Conservation (phyloP, 2,113 vertebrate genomes). For the Myotis yumanensis region DNA sequence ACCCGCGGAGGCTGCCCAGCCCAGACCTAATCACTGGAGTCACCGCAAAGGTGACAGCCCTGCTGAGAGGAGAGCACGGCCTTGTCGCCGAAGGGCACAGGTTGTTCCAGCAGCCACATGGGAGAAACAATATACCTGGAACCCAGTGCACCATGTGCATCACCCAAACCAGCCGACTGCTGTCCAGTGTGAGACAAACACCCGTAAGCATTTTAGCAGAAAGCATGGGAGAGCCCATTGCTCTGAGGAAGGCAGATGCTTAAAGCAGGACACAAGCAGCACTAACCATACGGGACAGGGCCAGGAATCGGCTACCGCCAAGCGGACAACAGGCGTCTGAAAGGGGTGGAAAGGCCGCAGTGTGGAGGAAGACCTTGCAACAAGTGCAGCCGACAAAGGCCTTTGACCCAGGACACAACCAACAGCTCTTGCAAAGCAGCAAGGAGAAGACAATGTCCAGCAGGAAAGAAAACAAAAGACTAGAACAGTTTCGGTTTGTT, state of each 20-base stretch:
- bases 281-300: not conserved
- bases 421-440: not conserved
- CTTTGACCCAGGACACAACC: not conserved
- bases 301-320: not conserved
- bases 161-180: rapidly evolving
- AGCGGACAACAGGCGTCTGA: rapidly evolving
- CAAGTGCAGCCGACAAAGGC: rapidly evolving
- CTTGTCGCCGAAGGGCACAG: rapidly evolving
- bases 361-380: rapidly evolving
- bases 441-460: not conserved
- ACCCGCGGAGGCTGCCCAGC: rapidly evolving
- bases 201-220: rapidly evolving
- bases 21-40: rapidly evolving
- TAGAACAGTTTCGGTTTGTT: too few relatives aligned
- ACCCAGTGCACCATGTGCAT: rapidly evolving
- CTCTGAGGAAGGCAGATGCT: not conserved
- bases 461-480: not conserved
- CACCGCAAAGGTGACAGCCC: rapidly evolving
- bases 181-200: rapidly evolving
- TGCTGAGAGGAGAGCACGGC: rapidly evolving
- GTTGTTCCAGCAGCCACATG: rapidly evolving
- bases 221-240: rapidly evolving
- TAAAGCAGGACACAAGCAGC: not conserved
- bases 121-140: rapidly evolving
- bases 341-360: rapidly evolving